Conservation (phyloP, 2,888 invertebrate species). For the Agrochola circellaris region DNA sequence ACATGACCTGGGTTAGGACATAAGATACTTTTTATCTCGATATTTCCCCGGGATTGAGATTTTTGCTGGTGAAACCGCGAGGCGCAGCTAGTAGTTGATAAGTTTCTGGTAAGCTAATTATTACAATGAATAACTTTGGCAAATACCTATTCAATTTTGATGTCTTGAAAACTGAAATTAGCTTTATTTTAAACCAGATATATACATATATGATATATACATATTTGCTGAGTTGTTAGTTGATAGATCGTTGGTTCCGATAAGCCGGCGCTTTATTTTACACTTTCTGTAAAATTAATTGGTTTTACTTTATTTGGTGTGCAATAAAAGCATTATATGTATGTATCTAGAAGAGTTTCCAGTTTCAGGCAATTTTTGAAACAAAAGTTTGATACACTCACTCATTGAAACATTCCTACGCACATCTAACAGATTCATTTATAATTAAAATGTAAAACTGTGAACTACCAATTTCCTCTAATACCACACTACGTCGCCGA, state of each 20-base stretch:
- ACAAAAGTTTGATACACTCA: neutral
- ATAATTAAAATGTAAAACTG: conserved; percentile 5
- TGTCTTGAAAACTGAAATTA: neutral
- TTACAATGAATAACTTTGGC: neutral
- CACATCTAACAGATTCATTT: neutral
- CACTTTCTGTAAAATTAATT: neutral
- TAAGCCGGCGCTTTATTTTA: neutral
- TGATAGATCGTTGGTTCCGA: neutral
- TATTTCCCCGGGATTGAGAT: no score
- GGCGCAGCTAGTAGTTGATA: neutral
- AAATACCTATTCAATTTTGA: neutral
- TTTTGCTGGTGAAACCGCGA: no score
- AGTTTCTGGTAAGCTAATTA: conserved; percentile 16
- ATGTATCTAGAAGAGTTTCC: neutral
- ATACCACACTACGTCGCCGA: neutral
- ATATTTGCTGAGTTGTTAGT: neutral
- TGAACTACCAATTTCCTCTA: conserved; percentile 20
- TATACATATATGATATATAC: no score
- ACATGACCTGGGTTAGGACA: no score
- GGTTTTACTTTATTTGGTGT: neutral
- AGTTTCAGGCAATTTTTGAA: neutral
- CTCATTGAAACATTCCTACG: neutral
- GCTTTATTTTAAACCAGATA: neutral
- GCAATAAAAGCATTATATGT: neutral
- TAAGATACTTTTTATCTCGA: no score